Evolutionary conservation across 2,113 vertebrate genomes (phyloP).

Genomic region (Bufo bufo): DNA sequence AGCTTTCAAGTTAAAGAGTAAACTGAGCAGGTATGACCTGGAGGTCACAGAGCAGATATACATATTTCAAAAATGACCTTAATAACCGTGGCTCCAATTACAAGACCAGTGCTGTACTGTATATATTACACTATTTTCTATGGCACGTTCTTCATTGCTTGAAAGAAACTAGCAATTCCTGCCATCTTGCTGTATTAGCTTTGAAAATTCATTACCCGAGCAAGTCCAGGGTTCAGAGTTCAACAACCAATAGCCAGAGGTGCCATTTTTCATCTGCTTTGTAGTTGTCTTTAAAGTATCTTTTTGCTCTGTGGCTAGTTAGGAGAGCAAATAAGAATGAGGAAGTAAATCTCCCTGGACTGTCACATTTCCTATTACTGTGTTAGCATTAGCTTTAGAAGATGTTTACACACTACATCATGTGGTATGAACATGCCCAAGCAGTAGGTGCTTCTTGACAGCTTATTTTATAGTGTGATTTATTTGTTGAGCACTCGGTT

Average conservation of each 20-base stretch:
- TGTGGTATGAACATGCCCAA: constrained; percentile 38
- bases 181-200: constrained; percentile 29
- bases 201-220: constrained; percentile 52
- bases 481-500: constrained; percentile 26
- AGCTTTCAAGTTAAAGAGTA: constrained; percentile 49
- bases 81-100: constrained; percentile 46
- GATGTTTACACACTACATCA: constrained; percentile 50
- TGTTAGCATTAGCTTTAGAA: constrained; percentile 40
- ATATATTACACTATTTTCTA: constrained; percentile 28
- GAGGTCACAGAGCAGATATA: constrained; percentile 51
- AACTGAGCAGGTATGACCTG: constrained; percentile 50
- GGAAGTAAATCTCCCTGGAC: constrained; percentile 52
- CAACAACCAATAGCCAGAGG: constrained; percentile 54
- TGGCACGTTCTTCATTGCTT: neutral
- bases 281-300: constrained; percentile 48
- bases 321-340: constrained; percentile 50
- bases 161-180: constrained; percentile 4
- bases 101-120: constrained; percentile 2
- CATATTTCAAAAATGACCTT: constrained; percentile 46
- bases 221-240: constrained; percentile 50
- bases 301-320: constrained; percentile 30
- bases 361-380: constrained; percentile 47
- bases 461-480: constrained; percentile 29
- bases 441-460: constrained; percentile 32
- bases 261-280: constrained; percentile 46